Base-by-base conservation (phyloP, 2,113 vertebrate genomes). In the Chascanopsetta lugubris region DNA sequence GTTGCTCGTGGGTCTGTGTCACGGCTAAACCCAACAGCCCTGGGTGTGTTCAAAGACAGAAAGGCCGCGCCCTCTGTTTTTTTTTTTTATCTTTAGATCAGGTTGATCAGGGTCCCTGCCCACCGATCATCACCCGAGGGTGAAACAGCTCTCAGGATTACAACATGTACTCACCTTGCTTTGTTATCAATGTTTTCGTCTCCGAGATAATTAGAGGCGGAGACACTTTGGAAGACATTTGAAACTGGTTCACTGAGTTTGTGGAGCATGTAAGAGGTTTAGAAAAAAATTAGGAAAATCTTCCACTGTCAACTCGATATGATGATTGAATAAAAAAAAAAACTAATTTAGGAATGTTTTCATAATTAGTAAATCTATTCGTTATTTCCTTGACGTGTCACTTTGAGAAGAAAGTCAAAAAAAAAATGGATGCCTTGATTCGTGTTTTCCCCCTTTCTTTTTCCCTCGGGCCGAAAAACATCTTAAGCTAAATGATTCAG, bases 21-120 rank as follows among this genome's bases (percentile, higher is more conserved):
- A 61, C 45, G 56, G 62, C 55, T 51, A 30, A 32, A 56, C 48
- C 42, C 59, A 11, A 81, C 75, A 80, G 68, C 27, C 75, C 13
- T 61, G 77, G 80, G 80, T n/a, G 72, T 75, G 42, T 36, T 49
- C 49, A 46, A 62, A 22, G 78, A 69, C 27, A 64, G 43, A 64
- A 38, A 15, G 32, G n/a, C 74, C 79, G 59, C 79, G 18, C 83
- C 83, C 69, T 85, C 25, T 7, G 29, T 72, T 51, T 20, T 42
- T 8, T 42, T 48, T 61, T 45, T 24, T 5, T 34, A 50, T 29
- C 12, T 59, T 64, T 15, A 80, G 69, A 81, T 75, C 80, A 69
- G 70, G 78, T 87, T 61, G 22, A 67, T 83, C 76, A 47, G 66
- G 73, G 27, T 80, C 24, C 15, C 15, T 69, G 45, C 38, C 32